Conservation (phyloP, 2,113 vertebrate species). For the Chelonoidis abingdonii region DNA sequence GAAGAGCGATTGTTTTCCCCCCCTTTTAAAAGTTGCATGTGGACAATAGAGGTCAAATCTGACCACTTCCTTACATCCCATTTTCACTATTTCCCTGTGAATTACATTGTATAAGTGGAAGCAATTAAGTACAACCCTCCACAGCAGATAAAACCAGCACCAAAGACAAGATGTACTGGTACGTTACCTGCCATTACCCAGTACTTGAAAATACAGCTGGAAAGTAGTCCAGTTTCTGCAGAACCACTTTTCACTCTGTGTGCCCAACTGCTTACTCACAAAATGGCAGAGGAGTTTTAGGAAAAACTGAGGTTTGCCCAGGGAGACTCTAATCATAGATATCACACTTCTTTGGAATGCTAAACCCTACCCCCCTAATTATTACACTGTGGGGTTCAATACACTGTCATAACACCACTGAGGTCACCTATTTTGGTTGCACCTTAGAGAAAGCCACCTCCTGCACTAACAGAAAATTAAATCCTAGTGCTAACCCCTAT, state of each 20-base stretch:
- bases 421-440: neutral
- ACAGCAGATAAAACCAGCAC: neutral
- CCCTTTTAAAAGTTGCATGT: neutral
- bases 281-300: neutral
- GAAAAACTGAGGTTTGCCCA: neutral
- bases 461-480: neutral
- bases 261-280: neutral
- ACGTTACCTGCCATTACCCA: neutral
- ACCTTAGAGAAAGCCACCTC: neutral
- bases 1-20: neutral
- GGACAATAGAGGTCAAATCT: neutral
- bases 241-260: neutral
- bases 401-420: no score
- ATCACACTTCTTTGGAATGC: neutral
- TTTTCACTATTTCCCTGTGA: neutral
- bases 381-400: neutral
- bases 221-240: neutral
- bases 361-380: neutral
- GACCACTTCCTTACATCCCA: rapidly evolving
- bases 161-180: neutral
- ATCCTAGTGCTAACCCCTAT: neutral
- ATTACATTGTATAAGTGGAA: neutral
- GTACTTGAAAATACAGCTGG: neutral
- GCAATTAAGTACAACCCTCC: neutral
- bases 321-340: neutral